Base-by-base conservation (phyloP, 1,140 invertebrate genomes). In the Aporrectodea caliginosa region DNA sequence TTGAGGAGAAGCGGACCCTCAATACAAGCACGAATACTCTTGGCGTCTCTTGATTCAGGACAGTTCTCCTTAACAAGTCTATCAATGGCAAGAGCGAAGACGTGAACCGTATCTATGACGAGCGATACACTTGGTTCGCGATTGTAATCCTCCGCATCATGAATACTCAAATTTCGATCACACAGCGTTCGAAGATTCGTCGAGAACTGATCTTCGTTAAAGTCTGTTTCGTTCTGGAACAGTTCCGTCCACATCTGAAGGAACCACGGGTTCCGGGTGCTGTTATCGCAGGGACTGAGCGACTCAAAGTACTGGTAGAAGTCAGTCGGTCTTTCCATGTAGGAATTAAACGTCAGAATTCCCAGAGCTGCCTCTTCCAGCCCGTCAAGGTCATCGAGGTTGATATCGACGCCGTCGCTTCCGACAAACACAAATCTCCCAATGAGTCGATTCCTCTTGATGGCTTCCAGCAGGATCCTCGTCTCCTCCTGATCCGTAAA, bases 11-110 rank as follows among this genome's bases (percentile, higher is more conserved):
- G 31, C 34, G 78, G 71, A 14, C 77, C 79, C 16, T 76, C 80
- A 2, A 85, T 71, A 70, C 85, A 85, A 0, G 68, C 34, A 27
- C 82, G 72, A 29, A 80, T 35, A 12, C n/a, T 29, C 27, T 6
- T 27, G 73, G 32, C 33, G 35, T 27, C 71, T 30, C n/a, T 58
- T 35, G 22, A 22, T 12, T 75, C 72, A 1, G 78, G 73, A 68
- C 78, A 79, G 73, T 32, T 27, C 14, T 76, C 72, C 16, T 22
- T n/a, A 35, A 80, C 77, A 30, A 77, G 68, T 16, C 68, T 16
- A n/a, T 80, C 30, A 27, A 80, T 76, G 31, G 79, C 79, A 31
- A 69, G 22, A 29, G 75, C 79, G 74, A 77, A 77, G 27, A 80
- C 79, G 30, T 69, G 32, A 6, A 78, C 79, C 16, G 79, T 34